phyloP scores from a whole-genome alignment of 2,113 vertebrate species.

The Trochalopteron elliotii region DNA sequence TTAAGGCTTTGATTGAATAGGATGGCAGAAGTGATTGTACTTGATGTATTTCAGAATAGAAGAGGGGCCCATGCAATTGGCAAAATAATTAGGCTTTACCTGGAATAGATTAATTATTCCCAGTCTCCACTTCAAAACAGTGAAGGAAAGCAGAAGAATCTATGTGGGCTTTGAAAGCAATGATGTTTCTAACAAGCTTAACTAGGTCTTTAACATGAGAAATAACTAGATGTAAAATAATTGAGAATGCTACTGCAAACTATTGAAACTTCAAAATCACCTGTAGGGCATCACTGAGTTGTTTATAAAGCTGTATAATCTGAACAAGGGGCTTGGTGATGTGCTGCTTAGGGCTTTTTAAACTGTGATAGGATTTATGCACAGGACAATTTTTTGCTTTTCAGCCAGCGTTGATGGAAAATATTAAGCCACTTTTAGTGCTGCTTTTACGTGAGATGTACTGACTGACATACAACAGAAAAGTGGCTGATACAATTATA shows the following conservation, averaged over 20 bases:
- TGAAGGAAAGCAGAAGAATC: neutral
- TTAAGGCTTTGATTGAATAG: conserved; percentile 40
- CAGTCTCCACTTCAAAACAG: neutral
- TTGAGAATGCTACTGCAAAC: neutral
- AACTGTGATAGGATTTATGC: neutral
- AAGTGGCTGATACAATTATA: neutral
- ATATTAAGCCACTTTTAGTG: neutral
- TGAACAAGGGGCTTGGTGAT: neutral
- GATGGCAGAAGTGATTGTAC: conserved; percentile 46
- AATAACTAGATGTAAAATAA: neutral
- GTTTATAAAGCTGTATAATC: neutral
- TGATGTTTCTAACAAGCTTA: neutral
- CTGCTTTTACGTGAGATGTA: neutral
- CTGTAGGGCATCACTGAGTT: neutral
- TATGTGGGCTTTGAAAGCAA: neutral
- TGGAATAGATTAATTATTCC: conserved; percentile 44
- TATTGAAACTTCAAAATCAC: neutral
- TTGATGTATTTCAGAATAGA: conserved; percentile 34
- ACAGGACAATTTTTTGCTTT: neutral
- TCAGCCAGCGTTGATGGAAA: neutral
- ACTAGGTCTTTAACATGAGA: neutral
- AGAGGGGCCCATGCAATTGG: neutral
- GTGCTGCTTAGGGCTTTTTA: neutral
- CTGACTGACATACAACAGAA: neutral
- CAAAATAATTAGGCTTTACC: conserved; percentile 31